These are phyloP conservation scores for Pantelozetes paolii DNA, from an alignment of 2,888 invertebrate species.

Conservation along the genomic window DNA sequence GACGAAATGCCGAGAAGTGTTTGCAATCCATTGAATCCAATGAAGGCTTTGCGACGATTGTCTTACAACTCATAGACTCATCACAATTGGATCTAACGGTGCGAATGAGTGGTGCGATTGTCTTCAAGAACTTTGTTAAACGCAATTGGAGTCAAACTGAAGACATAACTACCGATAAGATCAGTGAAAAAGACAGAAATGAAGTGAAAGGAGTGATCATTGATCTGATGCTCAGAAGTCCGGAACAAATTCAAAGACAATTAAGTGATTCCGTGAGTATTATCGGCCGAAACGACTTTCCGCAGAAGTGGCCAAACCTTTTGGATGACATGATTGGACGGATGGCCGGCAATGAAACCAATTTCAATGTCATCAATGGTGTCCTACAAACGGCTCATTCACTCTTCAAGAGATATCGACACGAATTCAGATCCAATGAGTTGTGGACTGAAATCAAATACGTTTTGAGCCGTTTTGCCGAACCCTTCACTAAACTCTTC, in stretches of 20 bases:
- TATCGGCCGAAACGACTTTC: conserved; percentile 95
- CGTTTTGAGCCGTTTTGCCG: conserved; percentile 87
- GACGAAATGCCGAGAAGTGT: conserved; percentile 90
- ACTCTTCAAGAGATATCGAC: conserved; percentile 89
- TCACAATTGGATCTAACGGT: conserved; percentile 67
- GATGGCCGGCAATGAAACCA: conserved; percentile 60
- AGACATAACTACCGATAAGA: conserved; percentile 73
- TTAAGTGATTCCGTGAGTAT: conserved; percentile 91
- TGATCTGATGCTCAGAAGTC: conserved; percentile 84
- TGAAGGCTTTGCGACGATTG: conserved; percentile 79
- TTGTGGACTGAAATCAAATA: conserved; percentile 96
- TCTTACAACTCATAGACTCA: conserved; percentile 80
- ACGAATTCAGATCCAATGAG: conserved; percentile 88
- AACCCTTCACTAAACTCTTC: conserved; percentile 86
- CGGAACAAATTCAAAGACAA: conserved; percentile 84
- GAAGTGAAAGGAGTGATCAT: conserved; percentile 81
- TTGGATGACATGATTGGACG: conserved; percentile 85
- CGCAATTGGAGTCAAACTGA: conserved; percentile 77
- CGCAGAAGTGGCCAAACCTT: conserved; percentile 89
- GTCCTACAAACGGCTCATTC: conserved; percentile 92
- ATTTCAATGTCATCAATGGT: conserved; percentile 91
- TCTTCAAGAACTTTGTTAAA: conserved; percentile 94
- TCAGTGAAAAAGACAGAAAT: conserved; percentile 71
- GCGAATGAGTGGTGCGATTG: conserved; percentile 82
- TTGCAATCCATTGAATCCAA: conserved; percentile 83